phyloP scores from a whole-genome alignment of 1,140 invertebrate species.

The Babylonia areolata region DNA sequence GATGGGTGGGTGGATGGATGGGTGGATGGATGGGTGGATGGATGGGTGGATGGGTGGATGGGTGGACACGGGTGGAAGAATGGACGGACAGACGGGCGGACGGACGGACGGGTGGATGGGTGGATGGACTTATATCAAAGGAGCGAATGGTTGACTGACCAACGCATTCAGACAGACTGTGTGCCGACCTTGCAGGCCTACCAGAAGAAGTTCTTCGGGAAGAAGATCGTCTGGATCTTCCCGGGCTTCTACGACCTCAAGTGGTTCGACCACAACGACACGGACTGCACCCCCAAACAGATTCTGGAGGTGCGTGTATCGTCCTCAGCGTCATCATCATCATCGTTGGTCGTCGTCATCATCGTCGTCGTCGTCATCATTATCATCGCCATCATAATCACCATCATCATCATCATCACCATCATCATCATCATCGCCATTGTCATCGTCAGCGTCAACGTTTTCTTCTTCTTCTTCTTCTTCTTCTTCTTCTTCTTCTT shows the following conservation, averaged over 20 bases:
- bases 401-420: neutral
- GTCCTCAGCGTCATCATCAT: neutral
- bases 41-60: too few relatives aligned
- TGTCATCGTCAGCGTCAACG: neutral
- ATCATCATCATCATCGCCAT: neutral
- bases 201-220: slow-evolving; percentile 93
- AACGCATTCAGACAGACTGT: neutral
- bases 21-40: too few relatives aligned
- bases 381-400: neutral
- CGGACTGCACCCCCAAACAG: slow-evolving; percentile 92
- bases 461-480: neutral
- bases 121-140: neutral
- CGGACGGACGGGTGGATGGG: neutral
- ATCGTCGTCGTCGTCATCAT: slow-evolving; percentile 3
- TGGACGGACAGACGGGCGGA: neutral
- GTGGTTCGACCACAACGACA: slow-evolving; percentile 87
- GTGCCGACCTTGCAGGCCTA: slow-evolving; percentile 78
- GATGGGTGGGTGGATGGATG: too few relatives aligned
- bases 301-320: slow-evolving; percentile 11
- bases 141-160: too few relatives aligned
- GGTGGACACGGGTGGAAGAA: neutral
- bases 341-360: neutral
- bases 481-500: neutral
- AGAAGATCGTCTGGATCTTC: slow-evolving; percentile 98
- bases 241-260: slow-evolving; percentile 99